These are phyloP conservation scores for Murina feae DNA, from an alignment of 2,113 vertebrate genomes.

Conservation along the genomic window DNA sequence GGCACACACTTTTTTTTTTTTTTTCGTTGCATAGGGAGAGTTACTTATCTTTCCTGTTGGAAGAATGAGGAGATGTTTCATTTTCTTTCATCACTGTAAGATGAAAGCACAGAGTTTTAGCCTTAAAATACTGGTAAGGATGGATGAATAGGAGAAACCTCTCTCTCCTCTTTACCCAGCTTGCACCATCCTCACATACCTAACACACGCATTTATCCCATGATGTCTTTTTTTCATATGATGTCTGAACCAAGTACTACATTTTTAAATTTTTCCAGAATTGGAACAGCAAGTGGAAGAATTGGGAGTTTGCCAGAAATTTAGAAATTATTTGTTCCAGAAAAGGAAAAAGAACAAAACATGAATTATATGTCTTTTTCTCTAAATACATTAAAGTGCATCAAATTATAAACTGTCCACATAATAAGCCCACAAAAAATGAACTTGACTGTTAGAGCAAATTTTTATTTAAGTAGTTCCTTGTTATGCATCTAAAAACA, in stretches of 20 bases:
- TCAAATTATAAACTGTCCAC: not conserved
- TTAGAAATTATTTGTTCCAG: not conserved
- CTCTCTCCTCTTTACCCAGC: not conserved
- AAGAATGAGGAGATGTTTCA: constrained; percentile 51
- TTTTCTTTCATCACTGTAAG: not conserved
- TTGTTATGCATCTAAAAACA: not conserved
- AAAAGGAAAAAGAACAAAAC: constrained; percentile 1
- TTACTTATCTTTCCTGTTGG: constrained; percentile 16
- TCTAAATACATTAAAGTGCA: not conserved
- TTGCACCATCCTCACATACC: not conserved
- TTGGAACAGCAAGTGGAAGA: not conserved
- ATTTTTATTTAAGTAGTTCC: not conserved
- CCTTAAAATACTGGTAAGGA: not conserved
- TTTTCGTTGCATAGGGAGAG: constrained; percentile 53
- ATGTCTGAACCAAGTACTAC: not conserved
- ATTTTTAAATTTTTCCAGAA: not conserved
- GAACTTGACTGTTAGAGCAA: not conserved
- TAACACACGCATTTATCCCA: not conserved
- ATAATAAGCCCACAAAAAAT: not conserved
- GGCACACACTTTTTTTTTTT: constrained; percentile 48
- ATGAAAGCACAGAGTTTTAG: not conserved
- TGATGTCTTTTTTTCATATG: not conserved
- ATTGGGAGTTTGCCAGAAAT: not conserved
- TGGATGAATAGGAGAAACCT: not conserved
- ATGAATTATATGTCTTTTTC: not conserved